Evolutionary conservation across 2,797 vertebrate genomes (phyloP), one percentile per base, ranked within the genome.

Genomic region (Etheostoma nigrum): DNA sequence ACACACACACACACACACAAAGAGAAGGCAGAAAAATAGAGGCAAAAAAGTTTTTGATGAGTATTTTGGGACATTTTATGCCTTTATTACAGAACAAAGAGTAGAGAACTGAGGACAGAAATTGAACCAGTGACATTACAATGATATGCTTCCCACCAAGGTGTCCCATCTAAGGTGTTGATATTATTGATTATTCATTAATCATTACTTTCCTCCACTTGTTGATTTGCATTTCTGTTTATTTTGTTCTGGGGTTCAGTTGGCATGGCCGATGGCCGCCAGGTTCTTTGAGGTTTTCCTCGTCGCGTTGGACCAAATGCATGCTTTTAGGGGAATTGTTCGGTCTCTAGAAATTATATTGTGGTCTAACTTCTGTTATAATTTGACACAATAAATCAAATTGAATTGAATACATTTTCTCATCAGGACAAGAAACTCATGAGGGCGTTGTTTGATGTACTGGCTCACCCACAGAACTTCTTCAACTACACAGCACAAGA

Each of bases 401-500:
- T 40, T 12, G 10, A 40, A 40, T 40, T 40, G 36, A 40, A 40
- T 33, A 4, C 1, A 0, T 86, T 83, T 74, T 60, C 18, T 67
- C 62, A 66, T 68, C 93, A 99, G 98, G 98, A 99, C 94, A 99
- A 99, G 95, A 99, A 99, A 81, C 95, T 99, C 68, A 99, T 99
- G 95, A 99, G 96, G 94, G 97, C 97, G 0, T 82, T 99, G 83
- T 99, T 99, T 91, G 98, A 99, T 0, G 98, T 99, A 59, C 89
- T 99, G 93, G 98, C 98, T 0, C 97, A 99, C 87, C 98, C 98
- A 11, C 98, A 99, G 91, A 99, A 99, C 93, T 99, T 99, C 91
- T 99, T 99, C 93, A 99, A 98, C 93, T 99, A 99, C 89, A 99
- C 98, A 18, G 97, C 97, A 58, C 97, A 99, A 78, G 98, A 99